Evolutionary conservation across 2,797 vertebrate genomes (phyloP).

Genomic region (Naso thynnoides): DNA sequence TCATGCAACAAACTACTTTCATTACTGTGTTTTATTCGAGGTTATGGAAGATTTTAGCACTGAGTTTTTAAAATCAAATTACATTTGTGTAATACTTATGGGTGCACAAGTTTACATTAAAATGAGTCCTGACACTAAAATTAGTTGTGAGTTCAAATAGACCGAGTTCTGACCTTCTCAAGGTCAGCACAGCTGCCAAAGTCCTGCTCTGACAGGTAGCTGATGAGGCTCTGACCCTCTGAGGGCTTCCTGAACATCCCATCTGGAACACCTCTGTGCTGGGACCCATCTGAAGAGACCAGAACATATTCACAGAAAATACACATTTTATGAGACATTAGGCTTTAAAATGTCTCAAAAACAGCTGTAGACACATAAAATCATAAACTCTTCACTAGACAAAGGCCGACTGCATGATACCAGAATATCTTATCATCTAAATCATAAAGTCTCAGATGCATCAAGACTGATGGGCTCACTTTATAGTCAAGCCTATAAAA

Average conservation of each 20-base stretch:
- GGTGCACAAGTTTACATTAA: too few relatives aligned
- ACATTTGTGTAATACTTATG: too few relatives aligned
- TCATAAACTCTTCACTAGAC: not conserved
- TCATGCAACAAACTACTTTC: not conserved
- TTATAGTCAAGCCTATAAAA: slow-evolving; percentile 1
- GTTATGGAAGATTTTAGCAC: not conserved
- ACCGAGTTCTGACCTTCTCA: slow-evolving; percentile 88
- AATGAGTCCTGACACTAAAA: not conserved
- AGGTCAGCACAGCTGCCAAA: slow-evolving; percentile 99
- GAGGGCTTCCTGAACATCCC: slow-evolving; percentile 96
- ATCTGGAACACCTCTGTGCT: slow-evolving; percentile 85
- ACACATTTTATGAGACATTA: slow-evolving; percentile 7
- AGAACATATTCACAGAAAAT: slow-evolving; percentile 21
- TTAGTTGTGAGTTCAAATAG: not conserved
- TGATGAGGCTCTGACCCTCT: slow-evolving; percentile 98
- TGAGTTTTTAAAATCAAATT: too few relatives aligned
- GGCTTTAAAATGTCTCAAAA: not conserved
- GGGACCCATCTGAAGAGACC: slow-evolving; percentile 85
- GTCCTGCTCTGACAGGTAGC: slow-evolving; percentile 98
- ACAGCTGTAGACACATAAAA: not conserved
- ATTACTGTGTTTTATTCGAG: not conserved
- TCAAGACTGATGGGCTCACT: not conserved
- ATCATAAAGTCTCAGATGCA: not conserved
- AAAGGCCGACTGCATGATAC: not conserved
- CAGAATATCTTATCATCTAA: not conserved